Percentiles rank a stretch among this genome's conserved stretches.
phyloP scores from a whole-genome alignment of 2,888 invertebrate species.

The Machimus atricapillus region DNA sequence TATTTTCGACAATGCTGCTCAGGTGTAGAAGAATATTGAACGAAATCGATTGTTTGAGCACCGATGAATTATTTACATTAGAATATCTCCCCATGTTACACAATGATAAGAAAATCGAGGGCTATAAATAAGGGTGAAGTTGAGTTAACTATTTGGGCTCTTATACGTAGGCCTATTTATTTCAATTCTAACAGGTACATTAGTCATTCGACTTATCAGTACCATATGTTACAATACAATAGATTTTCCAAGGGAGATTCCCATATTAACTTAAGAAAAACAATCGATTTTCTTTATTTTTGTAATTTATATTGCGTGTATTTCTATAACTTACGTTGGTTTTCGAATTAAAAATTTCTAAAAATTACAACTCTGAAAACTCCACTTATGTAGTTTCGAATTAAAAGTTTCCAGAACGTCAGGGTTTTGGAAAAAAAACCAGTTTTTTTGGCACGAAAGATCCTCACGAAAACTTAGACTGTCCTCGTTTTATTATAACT shows the following conservation, averaged over 20 bases:
- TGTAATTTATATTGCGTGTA: neutral
- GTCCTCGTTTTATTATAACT: too few species aligned
- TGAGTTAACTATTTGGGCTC: neutral
- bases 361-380: too few species aligned
- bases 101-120: neutral
- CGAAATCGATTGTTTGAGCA: conserved; percentile 3
- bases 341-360: too few species aligned
- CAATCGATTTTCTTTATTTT: neutral
- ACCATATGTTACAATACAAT: neutral
- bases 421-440: too few species aligned
- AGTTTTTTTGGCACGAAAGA: too few species aligned
- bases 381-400: too few species aligned
- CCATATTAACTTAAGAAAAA: neutral
- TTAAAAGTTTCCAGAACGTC: too few species aligned
- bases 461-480: too few species aligned
- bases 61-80: conserved; percentile 15
- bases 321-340: too few species aligned
- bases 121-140: neutral
- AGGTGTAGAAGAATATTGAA: conserved; percentile 4
- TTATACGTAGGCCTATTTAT: neutral
- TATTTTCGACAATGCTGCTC: neutral
- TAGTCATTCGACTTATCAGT: neutral
- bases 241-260: neutral
- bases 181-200: neutral
- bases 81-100: neutral